A percentile compares a stretch with the other conserved stretches of the same genome.
These are phyloP conservation scores for Onychomys arenicola DNA, from an alignment of 2,797 vertebrate species.

Conservation along the genomic window DNA sequence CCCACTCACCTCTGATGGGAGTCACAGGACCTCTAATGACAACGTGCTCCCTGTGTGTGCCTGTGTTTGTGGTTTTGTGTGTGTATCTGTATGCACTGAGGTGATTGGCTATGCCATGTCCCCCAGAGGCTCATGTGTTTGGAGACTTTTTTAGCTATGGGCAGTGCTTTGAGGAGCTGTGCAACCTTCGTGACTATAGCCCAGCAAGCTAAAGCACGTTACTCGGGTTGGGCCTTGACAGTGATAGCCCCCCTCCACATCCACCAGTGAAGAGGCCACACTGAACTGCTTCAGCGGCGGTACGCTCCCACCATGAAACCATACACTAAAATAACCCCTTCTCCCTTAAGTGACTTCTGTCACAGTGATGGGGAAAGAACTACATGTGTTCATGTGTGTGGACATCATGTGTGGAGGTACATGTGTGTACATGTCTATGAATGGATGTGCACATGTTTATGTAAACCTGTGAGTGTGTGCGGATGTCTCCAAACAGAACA, in stretches of 20 bases:
- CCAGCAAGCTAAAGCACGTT: no score
- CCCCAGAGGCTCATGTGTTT: not conserved
- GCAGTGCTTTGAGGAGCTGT: not conserved
- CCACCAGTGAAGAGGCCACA: not conserved
- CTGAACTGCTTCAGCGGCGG: accelerated
- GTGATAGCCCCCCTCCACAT: no score
- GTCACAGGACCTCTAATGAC: not conserved
- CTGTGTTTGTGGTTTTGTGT: not conserved
- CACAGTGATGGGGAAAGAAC: not conserved
- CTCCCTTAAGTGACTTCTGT: not conserved
- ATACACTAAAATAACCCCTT: not conserved
- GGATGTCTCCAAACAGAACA: not conserved
- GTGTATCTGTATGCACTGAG: not conserved
- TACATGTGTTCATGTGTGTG: not conserved
- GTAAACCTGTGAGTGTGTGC: no score
- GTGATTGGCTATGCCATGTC: not conserved
- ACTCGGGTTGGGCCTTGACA: not conserved
- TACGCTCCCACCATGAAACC: not conserved
- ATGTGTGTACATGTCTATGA: not conserved
- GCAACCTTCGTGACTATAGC: not conserved
- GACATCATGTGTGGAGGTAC: no score
- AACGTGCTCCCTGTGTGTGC: not conserved
- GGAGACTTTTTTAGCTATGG: not conserved
- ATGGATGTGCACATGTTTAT: no score
- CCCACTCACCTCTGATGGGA: no score